Percentiles rank a stretch among this genome's conserved stretches.
These are phyloP conservation scores for Taxidea taxus DNA, from an alignment of 2,113 vertebrate genomes.

Conservation along the genomic window DNA sequence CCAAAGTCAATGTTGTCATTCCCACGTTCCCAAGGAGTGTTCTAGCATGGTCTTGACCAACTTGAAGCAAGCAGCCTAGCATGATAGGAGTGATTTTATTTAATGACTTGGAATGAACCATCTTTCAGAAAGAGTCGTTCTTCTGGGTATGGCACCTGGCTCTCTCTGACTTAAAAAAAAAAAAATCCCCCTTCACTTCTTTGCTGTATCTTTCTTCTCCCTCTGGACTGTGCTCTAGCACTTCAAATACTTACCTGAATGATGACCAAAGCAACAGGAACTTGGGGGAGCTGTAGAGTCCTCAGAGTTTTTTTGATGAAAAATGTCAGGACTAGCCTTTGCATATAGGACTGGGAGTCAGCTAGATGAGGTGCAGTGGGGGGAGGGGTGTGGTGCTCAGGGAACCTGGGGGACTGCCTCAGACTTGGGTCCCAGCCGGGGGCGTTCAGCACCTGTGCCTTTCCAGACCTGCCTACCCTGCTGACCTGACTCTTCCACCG, in stretches of 20 bases:
- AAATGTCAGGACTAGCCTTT: background rate
- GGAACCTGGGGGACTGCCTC: background rate
- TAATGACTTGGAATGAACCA: background rate
- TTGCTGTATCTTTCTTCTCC: background rate
- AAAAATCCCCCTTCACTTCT: background rate
- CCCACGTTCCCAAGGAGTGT: background rate
- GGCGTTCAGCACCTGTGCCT: background rate
- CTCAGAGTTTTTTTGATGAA: background rate
- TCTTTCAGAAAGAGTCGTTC: background rate
- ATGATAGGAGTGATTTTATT: background rate
- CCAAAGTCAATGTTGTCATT: background rate
- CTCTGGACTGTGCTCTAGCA: background rate
- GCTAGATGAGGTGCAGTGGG: background rate
- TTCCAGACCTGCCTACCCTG: background rate
- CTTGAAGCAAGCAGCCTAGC: background rate
- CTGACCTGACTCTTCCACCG: background rate
- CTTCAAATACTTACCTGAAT: background rate
- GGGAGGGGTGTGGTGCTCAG: background rate
- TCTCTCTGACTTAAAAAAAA: background rate
- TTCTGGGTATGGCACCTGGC: background rate
- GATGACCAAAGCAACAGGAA: background rate
- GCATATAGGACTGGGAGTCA: background rate
- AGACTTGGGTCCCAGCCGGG: rapidly evolving
- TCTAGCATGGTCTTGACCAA: background rate
- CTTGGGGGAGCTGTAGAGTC: background rate